Percentiles rank a stretch among this genome's conserved stretches.
phyloP scores from a whole-genome alignment of 1,140 invertebrate species.

The Pachypsylla venusta region DNA sequence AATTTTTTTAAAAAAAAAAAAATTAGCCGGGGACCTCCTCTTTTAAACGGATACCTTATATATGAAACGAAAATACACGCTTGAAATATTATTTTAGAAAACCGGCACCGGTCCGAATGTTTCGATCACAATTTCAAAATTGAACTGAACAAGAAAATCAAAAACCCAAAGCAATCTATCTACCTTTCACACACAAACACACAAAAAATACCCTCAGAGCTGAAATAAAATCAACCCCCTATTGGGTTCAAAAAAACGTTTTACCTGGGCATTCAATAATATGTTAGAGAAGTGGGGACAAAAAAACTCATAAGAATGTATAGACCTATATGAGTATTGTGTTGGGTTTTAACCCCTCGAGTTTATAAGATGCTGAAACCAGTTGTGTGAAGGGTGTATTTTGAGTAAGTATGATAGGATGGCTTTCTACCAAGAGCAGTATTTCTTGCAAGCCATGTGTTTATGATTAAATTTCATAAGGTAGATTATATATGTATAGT shows the following conservation, averaged over 20 bases:
- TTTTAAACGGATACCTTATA: not conserved
- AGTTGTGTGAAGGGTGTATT: too few species aligned
- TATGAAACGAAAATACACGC: not conserved
- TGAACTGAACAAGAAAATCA: not conserved
- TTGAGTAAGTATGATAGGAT: too few species aligned
- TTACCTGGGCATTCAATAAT: not conserved
- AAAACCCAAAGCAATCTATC: not conserved
- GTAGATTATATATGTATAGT: too few species aligned
- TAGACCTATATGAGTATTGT: too few species aligned
- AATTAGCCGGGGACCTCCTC: not conserved
- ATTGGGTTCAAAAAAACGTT: slow-evolving; percentile 2
- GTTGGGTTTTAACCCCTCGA: slow-evolving; percentile 1
- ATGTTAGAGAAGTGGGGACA: too few species aligned
- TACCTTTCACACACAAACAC: too few species aligned
- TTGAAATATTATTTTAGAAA: not conserved
- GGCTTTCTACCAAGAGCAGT: too few species aligned
- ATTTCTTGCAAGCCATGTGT: too few species aligned
- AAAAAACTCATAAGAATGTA: too few species aligned
- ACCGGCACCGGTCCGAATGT: not conserved
- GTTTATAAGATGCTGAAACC: too few species aligned
- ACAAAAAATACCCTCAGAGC: not conserved
- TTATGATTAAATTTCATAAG: too few species aligned
- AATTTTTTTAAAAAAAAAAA: not conserved
- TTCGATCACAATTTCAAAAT: not conserved
- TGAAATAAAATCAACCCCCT: not conserved